phyloP scores from a whole-genome alignment of 2,888 invertebrate genomes.

The Caenorhabditis parvicauda region DNA sequence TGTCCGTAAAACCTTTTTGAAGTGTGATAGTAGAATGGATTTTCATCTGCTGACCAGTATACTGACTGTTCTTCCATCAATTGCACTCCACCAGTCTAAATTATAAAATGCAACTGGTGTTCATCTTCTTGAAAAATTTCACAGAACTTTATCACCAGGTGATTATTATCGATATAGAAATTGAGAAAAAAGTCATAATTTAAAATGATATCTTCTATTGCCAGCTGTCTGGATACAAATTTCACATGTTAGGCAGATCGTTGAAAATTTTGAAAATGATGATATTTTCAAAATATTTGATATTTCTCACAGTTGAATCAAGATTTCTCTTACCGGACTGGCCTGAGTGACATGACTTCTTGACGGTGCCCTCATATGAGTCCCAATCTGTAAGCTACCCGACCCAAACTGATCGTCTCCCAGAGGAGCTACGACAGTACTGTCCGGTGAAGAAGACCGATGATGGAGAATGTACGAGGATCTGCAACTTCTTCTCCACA shows the following conservation, averaged over 20 bases:
- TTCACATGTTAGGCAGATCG: no score
- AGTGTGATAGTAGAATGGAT: constrained; percentile 60
- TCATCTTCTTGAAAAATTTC: neutral
- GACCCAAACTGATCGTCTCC: constrained; percentile 42
- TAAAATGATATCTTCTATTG: no score
- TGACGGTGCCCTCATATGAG: constrained; percentile 25
- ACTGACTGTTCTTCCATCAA: constrained; percentile 61
- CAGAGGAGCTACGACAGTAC: constrained; percentile 45
- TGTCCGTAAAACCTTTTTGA: constrained; percentile 58
- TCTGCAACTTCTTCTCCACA: constrained; percentile 25
- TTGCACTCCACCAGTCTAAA: constrained; percentile 29
- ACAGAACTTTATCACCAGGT: no score
- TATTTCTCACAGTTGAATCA: neutral
- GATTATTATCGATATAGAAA: no score
- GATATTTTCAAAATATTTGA: no score
- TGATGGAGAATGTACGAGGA: constrained; percentile 58
- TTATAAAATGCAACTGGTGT: neutral
- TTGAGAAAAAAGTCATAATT: no score
- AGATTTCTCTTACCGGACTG: constrained; percentile 23
- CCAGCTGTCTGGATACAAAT: no score
- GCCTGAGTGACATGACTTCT: constrained; percentile 10
- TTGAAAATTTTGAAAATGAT: no score
- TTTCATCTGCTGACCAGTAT: constrained; percentile 62
- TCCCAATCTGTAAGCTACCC: constrained; percentile 28
- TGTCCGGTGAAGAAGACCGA: constrained; percentile 39